Conservation (phyloP, 1,140 invertebrate species). For the Parapsyche elsis region DNA sequence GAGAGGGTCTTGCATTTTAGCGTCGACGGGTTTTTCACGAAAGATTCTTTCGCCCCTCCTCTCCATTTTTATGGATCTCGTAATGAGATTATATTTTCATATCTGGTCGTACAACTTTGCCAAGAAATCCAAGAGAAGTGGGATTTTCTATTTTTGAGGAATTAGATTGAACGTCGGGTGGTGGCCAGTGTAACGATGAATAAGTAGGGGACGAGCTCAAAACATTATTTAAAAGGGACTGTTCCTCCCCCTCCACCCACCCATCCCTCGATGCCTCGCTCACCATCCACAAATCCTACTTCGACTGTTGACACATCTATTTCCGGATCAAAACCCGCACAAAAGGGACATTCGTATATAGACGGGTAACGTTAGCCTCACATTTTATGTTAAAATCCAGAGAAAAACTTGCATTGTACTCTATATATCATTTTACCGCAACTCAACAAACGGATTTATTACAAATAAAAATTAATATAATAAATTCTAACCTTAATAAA, state of each 20-base stretch:
- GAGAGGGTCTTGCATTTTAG: background rate
- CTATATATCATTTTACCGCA: too few relatives aligned
- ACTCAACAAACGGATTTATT: too few relatives aligned
- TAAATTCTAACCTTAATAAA: too few relatives aligned
- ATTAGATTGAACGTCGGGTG: conserved; percentile 2
- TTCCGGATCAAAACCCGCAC: conserved; percentile 41
- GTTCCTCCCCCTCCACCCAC: background rate
- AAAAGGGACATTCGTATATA: conserved; percentile 37
- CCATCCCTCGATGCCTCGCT: background rate
- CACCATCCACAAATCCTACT: conserved; percentile 38
- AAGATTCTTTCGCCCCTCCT: background rate
- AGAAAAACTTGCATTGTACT: background rate
- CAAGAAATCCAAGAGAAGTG: conserved; percentile 6
- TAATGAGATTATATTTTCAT: conserved; percentile 43
- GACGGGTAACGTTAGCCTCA: background rate
- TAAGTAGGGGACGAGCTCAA: conserved; percentile 30
- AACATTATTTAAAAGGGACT: conserved; percentile 42
- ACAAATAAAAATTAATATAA: too few relatives aligned
- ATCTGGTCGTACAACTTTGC: conserved; percentile 18
- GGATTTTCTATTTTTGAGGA: conserved; percentile 23
- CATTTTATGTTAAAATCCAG: conserved; percentile 27
- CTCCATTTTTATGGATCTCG: conserved; percentile 25
- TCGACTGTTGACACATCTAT: conserved; percentile 44
- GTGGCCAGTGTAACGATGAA: conserved; percentile 27
- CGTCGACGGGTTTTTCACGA: background rate